Evolutionary conservation across 2,797 vertebrate genomes (phyloP).

Genomic region (Bovichtus variegatus): DNA sequence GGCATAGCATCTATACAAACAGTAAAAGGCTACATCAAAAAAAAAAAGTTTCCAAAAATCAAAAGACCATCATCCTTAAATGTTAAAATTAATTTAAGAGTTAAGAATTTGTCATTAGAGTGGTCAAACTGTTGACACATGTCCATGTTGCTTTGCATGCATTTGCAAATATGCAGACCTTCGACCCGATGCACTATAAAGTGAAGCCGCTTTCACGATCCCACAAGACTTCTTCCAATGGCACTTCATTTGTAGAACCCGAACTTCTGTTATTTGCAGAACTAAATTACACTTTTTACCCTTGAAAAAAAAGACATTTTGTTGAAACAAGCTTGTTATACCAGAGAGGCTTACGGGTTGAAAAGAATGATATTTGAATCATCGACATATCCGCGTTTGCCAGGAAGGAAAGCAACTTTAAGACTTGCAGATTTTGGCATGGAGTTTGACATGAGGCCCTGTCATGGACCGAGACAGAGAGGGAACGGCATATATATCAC

Average conservation of each 20-base stretch:
- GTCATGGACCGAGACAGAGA: slow-evolving; percentile 25
- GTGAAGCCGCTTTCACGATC: background rate
- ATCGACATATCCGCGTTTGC: slow-evolving; percentile 28
- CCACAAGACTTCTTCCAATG: background rate
- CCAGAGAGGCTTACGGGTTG: slow-evolving; percentile 42
- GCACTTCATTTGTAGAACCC: background rate
- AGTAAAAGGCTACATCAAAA: slow-evolving; percentile 70
- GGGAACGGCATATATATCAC: slow-evolving; percentile 55
- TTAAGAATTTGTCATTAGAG: background rate
- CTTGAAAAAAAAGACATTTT: slow-evolving; percentile 22
- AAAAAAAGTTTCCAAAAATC: slow-evolving; percentile 24
- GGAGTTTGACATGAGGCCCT: slow-evolving; percentile 38
- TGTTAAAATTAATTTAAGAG: background rate
- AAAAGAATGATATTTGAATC: slow-evolving; percentile 40
- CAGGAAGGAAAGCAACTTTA: slow-evolving; percentile 49
- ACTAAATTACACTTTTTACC: slow-evolving; percentile 27
- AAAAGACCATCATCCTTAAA: background rate
- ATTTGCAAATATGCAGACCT: background rate
- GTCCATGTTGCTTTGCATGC: slow-evolving; percentile 10
- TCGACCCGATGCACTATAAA: background rate
- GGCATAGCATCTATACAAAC: slow-evolving; percentile 53
- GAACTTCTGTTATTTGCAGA: slow-evolving; percentile 20
- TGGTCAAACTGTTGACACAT: background rate
- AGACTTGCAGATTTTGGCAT: slow-evolving; percentile 40
- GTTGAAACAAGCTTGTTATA: slow-evolving; percentile 43